These are phyloP conservation scores for Pristis pectinata DNA, from an alignment of 2,797 vertebrate species.

Conservation along the genomic window DNA sequence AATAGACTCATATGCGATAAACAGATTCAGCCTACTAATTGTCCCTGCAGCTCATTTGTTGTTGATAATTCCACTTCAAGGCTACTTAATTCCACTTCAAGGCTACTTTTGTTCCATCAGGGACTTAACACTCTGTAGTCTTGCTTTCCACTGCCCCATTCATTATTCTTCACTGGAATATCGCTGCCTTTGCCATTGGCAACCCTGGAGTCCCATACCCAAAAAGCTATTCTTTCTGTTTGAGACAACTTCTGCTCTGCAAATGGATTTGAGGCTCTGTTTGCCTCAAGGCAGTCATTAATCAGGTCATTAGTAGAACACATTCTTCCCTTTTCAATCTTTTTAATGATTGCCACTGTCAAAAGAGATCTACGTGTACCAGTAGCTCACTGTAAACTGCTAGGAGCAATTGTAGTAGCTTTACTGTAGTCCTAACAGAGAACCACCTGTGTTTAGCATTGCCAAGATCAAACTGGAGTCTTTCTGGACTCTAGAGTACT, in stretches of 20 bases:
- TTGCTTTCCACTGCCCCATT: not conserved
- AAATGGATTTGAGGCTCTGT: not conserved
- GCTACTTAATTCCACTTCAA: not conserved
- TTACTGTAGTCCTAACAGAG: not conserved
- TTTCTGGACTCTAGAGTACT: not conserved
- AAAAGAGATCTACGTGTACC: too few species aligned
- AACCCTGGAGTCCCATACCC: too few species aligned
- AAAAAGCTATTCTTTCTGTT: not conserved
- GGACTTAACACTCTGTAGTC: not conserved
- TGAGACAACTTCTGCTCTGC: not conserved
- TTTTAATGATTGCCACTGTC: not conserved
- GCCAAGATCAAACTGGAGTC: not conserved
- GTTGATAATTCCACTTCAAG: not conserved
- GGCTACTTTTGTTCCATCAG: not conserved
- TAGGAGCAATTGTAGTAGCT: not conserved
- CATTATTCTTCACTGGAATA: not conserved
- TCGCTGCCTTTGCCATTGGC: not conserved
- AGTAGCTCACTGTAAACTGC: not conserved
- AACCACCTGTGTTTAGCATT: not conserved
- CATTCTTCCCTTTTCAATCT: too few species aligned
- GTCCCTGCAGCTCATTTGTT: not conserved
- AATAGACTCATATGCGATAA: not conserved
- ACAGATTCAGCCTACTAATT: not conserved
- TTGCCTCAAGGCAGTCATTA: not conserved
- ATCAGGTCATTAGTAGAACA: not conserved